Conservation (phyloP, 2,888 invertebrate genomes). For the Crocallis elinguaria region DNA sequence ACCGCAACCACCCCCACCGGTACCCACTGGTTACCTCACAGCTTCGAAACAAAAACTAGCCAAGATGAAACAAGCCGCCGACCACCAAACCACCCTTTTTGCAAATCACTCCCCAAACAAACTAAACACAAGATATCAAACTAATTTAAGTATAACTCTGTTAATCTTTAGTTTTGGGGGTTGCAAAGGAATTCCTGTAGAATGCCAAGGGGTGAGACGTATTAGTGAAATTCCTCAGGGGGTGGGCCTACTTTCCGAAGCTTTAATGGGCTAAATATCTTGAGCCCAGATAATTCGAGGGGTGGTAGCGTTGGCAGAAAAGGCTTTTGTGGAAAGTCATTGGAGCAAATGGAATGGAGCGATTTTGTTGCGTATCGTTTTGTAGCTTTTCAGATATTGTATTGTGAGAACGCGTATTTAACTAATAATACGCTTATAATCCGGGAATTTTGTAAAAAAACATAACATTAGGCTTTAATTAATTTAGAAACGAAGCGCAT, state of each 20-base stretch:
- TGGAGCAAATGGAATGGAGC: conserved; percentile 4
- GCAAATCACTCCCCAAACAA: conserved; percentile 10
- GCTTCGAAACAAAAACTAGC: neutral
- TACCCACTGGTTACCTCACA: neutral
- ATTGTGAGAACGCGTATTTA: neutral
- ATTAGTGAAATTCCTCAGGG: conserved; percentile 68
- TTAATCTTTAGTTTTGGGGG: conserved; percentile 49
- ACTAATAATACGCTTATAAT: too few species aligned
- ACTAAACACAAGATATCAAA: conserved; percentile 21
- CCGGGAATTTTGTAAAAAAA: too few species aligned
- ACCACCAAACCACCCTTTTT: neutral
- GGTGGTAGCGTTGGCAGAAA: conserved; percentile 51
- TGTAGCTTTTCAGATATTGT: conserved; percentile 5
- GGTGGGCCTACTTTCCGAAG: conserved; percentile 65
- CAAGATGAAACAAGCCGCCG: neutral
- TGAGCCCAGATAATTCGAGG: conserved; percentile 74
- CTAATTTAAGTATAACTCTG: conserved; percentile 54
- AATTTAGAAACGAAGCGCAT: too few species aligned
- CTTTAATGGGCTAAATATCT: conserved; percentile 83
- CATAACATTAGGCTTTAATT: too few species aligned
- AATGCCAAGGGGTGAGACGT: conserved; percentile 47
- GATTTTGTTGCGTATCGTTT: conserved; percentile 3
- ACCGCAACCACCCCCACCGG: neutral
- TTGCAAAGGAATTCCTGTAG: conserved; percentile 41
- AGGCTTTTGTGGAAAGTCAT: conserved; percentile 4